Percentiles rank a stretch among this genome's conserved stretches.
Conservation (phyloP, 2,113 vertebrate species). For the Turnix velox region DNA sequence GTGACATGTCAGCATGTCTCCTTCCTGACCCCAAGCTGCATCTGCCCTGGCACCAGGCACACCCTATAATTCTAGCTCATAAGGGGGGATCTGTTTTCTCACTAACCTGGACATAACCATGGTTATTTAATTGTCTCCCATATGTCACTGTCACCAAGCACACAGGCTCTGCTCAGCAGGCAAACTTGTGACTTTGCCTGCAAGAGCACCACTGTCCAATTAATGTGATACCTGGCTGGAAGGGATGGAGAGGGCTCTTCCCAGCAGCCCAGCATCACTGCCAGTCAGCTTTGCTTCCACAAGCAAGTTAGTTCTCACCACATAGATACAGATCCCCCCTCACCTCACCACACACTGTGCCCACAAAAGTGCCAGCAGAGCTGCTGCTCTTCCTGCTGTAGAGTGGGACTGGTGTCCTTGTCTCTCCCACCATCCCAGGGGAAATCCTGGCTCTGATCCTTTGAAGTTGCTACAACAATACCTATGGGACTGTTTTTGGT, state of each 20-base stretch:
- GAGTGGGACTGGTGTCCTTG: not conserved
- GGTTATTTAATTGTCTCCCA: constrained; percentile 13
- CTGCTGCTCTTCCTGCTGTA: not conserved
- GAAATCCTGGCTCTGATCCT: not conserved
- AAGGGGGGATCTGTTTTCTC: not conserved
- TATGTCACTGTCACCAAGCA: constrained; percentile 23
- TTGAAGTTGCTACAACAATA: not conserved
- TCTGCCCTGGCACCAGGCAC: not conserved
- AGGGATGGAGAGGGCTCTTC: not conserved
- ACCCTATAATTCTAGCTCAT: not conserved
- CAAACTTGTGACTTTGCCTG: not conserved
- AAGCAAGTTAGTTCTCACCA: not conserved
- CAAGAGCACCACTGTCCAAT: not conserved
- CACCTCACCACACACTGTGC: not conserved
- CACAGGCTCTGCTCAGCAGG: not conserved
- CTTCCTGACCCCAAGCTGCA: not conserved
- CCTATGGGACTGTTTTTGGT: not conserved
- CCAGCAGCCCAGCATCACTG: not conserved
- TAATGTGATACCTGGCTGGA: not conserved
- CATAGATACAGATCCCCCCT: not conserved
- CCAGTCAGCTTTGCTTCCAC: not conserved
- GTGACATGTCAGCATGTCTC: fast-evolving
- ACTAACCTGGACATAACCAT: not conserved
- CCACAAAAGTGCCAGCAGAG: not conserved
- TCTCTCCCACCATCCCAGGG: not conserved